These are phyloP conservation scores for Pseudolycoriella hygida DNA, from an alignment of 2,888 invertebrate genomes.

Conservation along the genomic window DNA sequence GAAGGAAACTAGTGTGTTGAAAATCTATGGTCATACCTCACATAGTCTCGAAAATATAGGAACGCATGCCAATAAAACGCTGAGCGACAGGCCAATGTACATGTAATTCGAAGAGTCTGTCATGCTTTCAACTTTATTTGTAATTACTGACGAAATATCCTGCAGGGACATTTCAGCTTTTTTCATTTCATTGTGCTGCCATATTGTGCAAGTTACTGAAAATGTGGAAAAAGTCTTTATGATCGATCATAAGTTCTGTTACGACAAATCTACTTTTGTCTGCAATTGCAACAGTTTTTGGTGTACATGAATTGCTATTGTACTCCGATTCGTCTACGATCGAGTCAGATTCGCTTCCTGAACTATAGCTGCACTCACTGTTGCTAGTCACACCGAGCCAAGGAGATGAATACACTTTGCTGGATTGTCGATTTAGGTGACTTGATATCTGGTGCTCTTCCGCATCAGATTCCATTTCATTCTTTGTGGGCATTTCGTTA, in stretches of 20 bases:
- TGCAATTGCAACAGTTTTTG: neutral
- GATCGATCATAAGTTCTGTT: too few species aligned
- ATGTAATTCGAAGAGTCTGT: constrained; percentile 66
- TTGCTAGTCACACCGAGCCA: constrained; percentile 82
- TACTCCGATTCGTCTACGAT: constrained; percentile 36
- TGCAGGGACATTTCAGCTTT: constrained; percentile 86
- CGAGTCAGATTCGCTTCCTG: constrained; percentile 49
- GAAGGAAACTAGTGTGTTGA: too few species aligned
- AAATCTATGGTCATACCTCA: constrained; percentile 18
- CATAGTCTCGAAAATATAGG: constrained; percentile 35
- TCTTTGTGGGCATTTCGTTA: too few species aligned
- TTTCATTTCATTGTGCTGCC: constrained; percentile 79
- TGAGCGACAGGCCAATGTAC: constrained; percentile 44
- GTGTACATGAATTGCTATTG: constrained; percentile 13
- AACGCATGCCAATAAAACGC: constrained; percentile 39
- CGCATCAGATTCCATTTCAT: too few species aligned
- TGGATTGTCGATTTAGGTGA: constrained; percentile 30
- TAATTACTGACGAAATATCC: constrained; percentile 88
- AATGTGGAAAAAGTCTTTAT: too few species aligned
- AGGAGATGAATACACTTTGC: constrained; percentile 42
- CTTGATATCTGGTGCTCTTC: constrained; percentile 42
- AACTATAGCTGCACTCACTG: constrained; percentile 72
- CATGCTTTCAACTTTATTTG: constrained; percentile 72
- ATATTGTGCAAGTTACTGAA: constrained; percentile 86
- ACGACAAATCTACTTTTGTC: neutral